These are phyloP conservation scores for Campopleginae sp. DNA, from an alignment of 2,888 invertebrate species.

Conservation along the genomic window DNA sequence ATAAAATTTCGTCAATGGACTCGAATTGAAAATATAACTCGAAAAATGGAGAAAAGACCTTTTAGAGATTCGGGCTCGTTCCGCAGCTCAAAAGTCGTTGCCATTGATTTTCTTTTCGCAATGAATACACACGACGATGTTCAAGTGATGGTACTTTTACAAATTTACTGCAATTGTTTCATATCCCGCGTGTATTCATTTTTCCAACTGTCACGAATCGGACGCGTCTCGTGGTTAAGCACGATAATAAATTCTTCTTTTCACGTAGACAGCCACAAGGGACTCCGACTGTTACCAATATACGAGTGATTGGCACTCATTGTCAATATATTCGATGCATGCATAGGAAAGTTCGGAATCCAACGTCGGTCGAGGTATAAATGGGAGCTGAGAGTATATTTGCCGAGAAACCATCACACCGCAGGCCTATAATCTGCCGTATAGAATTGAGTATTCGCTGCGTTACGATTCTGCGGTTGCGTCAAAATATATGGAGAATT, in stretches of 20 bases:
- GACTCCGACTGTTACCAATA: slow-evolving; percentile 38
- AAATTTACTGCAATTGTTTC: not conserved
- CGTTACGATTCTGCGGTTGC: slow-evolving; percentile 38
- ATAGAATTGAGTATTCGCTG: slow-evolving; percentile 30
- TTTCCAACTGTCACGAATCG: not conserved
- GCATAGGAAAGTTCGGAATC: slow-evolving; percentile 9
- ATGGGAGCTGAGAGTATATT: slow-evolving; percentile 5
- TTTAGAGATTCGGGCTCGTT: not conserved
- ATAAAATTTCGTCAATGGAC: not conserved
- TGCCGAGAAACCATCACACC: slow-evolving; percentile 40
- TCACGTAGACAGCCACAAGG: slow-evolving; percentile 29
- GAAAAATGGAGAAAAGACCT: not conserved
- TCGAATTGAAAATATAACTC: not conserved
- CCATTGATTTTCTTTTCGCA: not conserved
- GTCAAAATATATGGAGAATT: slow-evolving; percentile 16
- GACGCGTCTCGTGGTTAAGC: slow-evolving; percentile 9
- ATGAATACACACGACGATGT: not conserved
- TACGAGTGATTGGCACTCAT: slow-evolving; percentile 60
- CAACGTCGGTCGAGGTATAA: not conserved
- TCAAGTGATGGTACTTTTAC: not conserved
- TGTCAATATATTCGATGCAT: slow-evolving; percentile 36
- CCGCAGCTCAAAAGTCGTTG: not conserved
- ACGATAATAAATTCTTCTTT: slow-evolving; percentile 26
- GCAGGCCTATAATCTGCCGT: slow-evolving; percentile 27
- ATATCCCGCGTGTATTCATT: not conserved